Evolutionary conservation across 2,888 invertebrate genomes (phyloP).

Genomic region (Eristalis tenax): DNA sequence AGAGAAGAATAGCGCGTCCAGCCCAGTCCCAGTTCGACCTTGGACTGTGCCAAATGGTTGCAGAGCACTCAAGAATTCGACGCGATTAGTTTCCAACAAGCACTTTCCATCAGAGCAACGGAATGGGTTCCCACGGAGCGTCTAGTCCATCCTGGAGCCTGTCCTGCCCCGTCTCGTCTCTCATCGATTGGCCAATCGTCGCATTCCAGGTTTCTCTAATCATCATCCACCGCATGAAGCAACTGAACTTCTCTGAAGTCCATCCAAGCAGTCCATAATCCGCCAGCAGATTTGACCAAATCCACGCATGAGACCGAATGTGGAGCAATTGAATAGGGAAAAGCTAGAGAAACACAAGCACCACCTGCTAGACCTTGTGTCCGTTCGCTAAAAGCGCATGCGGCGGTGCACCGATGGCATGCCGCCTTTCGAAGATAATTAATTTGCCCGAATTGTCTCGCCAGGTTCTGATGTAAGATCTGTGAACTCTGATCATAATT

Average conservation of each 20-base stretch:
- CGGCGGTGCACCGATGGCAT: constrained; percentile 62
- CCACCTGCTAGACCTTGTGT: constrained; percentile 68
- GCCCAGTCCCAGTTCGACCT: too few relatives aligned
- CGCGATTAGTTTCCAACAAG: too few relatives aligned
- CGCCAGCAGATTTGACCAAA: constrained; percentile 37
- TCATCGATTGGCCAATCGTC: too few relatives aligned
- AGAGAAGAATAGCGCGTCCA: too few relatives aligned
- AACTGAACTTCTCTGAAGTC: not conserved
- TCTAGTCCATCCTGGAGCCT: too few relatives aligned
- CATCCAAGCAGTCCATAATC: constrained; percentile 31
- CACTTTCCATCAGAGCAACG: too few relatives aligned
- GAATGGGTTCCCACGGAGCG: too few relatives aligned
- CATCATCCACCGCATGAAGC: not conserved
- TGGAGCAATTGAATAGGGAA: constrained; percentile 63
- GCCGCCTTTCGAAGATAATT: constrained; percentile 69
- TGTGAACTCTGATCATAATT: constrained; percentile 62
- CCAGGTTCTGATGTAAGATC: constrained; percentile 62
- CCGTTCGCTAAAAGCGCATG: constrained; percentile 45
- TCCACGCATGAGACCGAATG: constrained; percentile 52
- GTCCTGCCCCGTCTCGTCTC: too few relatives aligned
- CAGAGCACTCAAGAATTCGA: too few relatives aligned
- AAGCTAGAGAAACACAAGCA: not conserved
- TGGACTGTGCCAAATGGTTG: too few relatives aligned
- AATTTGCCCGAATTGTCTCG: constrained; percentile 70
- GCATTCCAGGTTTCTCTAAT: too few relatives aligned